These are phyloP conservation scores for Enteromius treurensis DNA, from an alignment of 2,797 vertebrate species.

Conservation along the genomic window DNA sequence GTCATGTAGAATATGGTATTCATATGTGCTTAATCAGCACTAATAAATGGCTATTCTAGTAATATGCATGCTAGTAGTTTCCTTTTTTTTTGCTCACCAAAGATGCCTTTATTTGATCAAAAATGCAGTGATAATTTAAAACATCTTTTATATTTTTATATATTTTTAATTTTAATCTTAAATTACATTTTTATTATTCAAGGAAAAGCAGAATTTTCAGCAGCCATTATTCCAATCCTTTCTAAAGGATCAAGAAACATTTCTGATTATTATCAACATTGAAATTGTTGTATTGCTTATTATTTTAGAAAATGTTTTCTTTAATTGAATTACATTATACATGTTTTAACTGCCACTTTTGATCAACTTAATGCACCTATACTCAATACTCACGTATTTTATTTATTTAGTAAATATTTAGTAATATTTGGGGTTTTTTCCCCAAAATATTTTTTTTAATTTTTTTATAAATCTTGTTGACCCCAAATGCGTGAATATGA, in stretches of 20 bases:
- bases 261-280: background rate
- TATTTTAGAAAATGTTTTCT: background rate
- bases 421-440: too few relatives aligned
- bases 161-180: background rate
- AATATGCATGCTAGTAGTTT: too few relatives aligned
- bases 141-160: background rate
- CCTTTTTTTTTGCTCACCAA: too few relatives aligned
- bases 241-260: too few relatives aligned
- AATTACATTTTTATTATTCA: background rate
- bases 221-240: background rate
- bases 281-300: background rate
- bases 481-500: background rate
- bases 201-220: background rate
- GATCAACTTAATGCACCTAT: too few relatives aligned
- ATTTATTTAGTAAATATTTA: too few relatives aligned
- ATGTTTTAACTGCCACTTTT: too few relatives aligned
- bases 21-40: too few relatives aligned
- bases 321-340: background rate
- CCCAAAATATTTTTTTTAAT: too few relatives aligned
- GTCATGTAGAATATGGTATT: too few relatives aligned
- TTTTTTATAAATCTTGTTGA: background rate
- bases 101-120: background rate
- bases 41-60: too few relatives aligned
- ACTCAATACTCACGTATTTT: too few relatives aligned
- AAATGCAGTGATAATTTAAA: background rate